phyloP scores from a whole-genome alignment of 37 sponge, comb jelly and placozoan genomes.

The Spongilla lacustris region DNA sequence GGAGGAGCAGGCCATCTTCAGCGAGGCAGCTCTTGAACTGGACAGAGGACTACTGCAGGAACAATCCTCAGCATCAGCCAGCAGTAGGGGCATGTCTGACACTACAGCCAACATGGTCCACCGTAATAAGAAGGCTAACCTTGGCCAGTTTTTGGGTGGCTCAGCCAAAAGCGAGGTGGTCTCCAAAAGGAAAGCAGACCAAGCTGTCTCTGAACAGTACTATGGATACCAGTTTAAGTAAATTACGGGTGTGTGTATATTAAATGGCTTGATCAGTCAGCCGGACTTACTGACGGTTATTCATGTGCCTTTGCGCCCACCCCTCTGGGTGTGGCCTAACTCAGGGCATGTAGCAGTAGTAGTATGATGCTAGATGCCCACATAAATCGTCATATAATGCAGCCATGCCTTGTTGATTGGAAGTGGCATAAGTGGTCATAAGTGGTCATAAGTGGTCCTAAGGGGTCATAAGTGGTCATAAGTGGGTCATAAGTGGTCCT shows the following conservation, averaged over 20 bases:
- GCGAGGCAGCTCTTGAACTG: slow-evolving; percentile 46
- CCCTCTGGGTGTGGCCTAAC: too few relatives aligned
- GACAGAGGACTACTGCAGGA: slow-evolving; percentile 63
- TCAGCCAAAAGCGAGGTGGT: slow-evolving; percentile 79
- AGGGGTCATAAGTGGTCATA: too few relatives aligned
- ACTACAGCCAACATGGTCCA: slow-evolving; percentile 72
- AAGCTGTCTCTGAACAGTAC: slow-evolving; percentile 82
- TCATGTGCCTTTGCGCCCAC: too few relatives aligned
- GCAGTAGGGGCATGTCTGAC: slow-evolving; percentile 51
- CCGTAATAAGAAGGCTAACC: slow-evolving; percentile 74
- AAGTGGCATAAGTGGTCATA: too few relatives aligned
- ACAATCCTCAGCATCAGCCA: slow-evolving; percentile 13
- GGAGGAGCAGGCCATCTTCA: slow-evolving; percentile 86
- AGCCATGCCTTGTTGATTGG: too few relatives aligned
- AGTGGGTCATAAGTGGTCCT: too few relatives aligned
- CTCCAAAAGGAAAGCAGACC: slow-evolving; percentile 69
- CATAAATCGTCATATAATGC: too few relatives aligned
- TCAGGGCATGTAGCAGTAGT: too few relatives aligned
- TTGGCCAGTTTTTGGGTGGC: slow-evolving; percentile 80
- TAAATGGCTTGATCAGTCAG: too few relatives aligned
- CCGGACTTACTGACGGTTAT: too few relatives aligned
- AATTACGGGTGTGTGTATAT: background rate
- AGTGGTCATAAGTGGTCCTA: too few relatives aligned
- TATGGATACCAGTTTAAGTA: slow-evolving; percentile 74
- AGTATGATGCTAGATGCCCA: too few relatives aligned